Evolutionary conservation across 2,797 vertebrate species (phyloP), one percentile per base, ranked within the genome.

Genomic region (Columba guinea): DNA sequence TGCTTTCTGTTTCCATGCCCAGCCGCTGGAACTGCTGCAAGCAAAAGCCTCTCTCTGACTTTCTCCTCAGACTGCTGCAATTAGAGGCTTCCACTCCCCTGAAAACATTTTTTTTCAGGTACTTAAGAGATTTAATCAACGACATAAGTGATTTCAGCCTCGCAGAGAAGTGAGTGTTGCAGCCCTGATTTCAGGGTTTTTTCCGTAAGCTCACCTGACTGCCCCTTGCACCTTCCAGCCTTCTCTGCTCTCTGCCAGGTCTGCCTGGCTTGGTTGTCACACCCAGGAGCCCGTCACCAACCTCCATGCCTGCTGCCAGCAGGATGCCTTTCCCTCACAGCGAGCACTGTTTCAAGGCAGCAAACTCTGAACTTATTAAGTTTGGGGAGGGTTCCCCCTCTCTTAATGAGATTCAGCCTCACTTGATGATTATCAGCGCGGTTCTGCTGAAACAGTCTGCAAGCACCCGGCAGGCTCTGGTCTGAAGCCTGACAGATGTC

Each of bases 51-150:
- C 60, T 39, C 26, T 84, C 49, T 39, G 63, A 58, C 63, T 90
- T 87, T 77, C 60, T 74, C 34, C 58, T 82, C 75, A 51, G 53
- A n/a, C 53, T 84, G 70, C 64, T 94, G 80, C 68, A 96, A n/a
- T 88, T 88, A 91, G 55, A 94, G 59, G 58, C 28, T 60, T 95
- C 80, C 68, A 76, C 77, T 80, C 52, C 60, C 58, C 63, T 75
- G 70, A 82, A 93, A 84, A 70, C 30, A 24, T 76, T 91, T 91
- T 46, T 41, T 96, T 95, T 75, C 86, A 93, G 74, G 81, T 90
- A 70, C 89, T 88, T 95, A 46, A 81, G 84, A 65, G 80, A 93
- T 94, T 84, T 92, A 89, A 94, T 96, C 68, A 93, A 86, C 81
- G 90, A n/a, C 75, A 90, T 52, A 94, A 94, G 59, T 84, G 23